A percentile compares a stretch with the other conserved stretches of the same genome.
Evolutionary conservation across 2,888 invertebrate species (phyloP).

Genomic region (Melolontha melolontha): DNA sequence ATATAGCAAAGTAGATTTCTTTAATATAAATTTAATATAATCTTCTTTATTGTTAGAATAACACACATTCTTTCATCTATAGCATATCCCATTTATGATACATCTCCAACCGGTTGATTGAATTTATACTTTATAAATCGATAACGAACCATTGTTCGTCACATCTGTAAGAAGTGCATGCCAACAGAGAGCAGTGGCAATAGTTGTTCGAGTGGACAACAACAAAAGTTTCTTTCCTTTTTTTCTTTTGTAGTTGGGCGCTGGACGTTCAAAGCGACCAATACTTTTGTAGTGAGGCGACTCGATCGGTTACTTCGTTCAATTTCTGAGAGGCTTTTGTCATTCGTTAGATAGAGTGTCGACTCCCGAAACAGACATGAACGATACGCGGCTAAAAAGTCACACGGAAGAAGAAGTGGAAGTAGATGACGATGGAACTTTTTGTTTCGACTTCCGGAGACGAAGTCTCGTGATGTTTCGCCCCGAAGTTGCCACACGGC

Average conservation of each 20-base stretch:
- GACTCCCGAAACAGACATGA: constrained; percentile 3
- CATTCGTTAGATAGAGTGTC: constrained; percentile 34
- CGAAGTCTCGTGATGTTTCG: too few species aligned
- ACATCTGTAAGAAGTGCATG: neutral
- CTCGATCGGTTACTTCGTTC: constrained; percentile 33
- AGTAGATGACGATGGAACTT: constrained; percentile 24
- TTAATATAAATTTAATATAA: too few species aligned
- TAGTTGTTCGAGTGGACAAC: constrained; percentile 34
- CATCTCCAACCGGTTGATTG: neutral
- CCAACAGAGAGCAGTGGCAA: neutral
- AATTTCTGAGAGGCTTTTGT: constrained; percentile 37
- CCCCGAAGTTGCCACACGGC: too few species aligned
- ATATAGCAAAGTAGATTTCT: too few species aligned
- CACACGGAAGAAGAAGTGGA: neutral
- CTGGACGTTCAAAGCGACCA: neutral
- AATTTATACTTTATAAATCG: constrained; percentile 5
- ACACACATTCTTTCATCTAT: too few species aligned
- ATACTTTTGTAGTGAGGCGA: constrained; percentile 12
- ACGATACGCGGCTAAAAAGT: too few species aligned
- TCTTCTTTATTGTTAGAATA: too few species aligned
- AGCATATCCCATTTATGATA: too few species aligned
- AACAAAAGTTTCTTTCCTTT: constrained; percentile 19
- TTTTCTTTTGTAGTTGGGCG: neutral
- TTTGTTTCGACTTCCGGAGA: constrained; percentile 29
- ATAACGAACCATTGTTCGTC: constrained; percentile 4